Evolutionary conservation across 2,113 vertebrate genomes (phyloP).

Genomic region (Damaliscus lunatus): DNA sequence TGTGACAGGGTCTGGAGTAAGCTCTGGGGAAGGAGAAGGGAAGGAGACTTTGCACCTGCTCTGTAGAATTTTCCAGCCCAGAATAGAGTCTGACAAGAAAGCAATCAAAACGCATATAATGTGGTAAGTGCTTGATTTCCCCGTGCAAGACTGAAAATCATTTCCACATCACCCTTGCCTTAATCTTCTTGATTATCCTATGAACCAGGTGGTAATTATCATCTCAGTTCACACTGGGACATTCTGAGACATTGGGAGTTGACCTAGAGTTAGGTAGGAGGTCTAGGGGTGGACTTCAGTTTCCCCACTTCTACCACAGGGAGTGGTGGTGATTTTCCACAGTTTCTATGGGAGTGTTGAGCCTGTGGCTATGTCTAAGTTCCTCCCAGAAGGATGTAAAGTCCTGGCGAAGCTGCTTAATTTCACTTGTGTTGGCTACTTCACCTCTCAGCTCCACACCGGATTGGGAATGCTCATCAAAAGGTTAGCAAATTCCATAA

Average conservation of each 20-base stretch:
- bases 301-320: background rate
- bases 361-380: background rate
- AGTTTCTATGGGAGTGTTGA: fast-evolving
- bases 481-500: background rate
- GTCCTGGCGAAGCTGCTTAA: background rate
- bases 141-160: background rate
- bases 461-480: background rate
- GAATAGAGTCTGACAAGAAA: background rate
- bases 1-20: background rate
- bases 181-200: background rate
- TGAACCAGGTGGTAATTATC: background rate
- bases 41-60: fast-evolving
- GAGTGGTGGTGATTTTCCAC: background rate
- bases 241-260: background rate
- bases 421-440: background rate
- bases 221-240: background rate
- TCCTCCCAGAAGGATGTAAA: background rate
- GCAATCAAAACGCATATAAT: background rate
- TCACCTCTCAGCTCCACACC: background rate
- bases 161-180: background rate
- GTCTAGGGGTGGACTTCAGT: fast-evolving
- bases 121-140: background rate
- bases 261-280: background rate
- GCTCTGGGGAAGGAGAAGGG: background rate
- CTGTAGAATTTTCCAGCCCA: background rate